These are phyloP conservation scores for Macquaria australasica DNA, from an alignment of 2,113 vertebrate genomes.

Conservation along the genomic window DNA sequence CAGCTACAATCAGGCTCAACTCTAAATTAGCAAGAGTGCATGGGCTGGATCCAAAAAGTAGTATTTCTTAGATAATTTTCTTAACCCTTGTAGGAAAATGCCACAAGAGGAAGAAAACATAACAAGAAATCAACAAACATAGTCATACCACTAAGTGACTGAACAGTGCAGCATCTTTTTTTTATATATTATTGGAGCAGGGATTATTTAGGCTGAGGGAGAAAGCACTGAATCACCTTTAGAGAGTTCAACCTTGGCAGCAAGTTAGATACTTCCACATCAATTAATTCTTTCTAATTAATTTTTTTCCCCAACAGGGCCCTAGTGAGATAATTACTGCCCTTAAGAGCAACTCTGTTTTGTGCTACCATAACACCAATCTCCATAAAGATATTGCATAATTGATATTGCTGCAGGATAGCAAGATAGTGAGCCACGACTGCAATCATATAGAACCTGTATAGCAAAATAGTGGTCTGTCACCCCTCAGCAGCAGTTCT, in stretches of 20 bases:
- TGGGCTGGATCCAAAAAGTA: background rate
- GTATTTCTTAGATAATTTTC: background rate
- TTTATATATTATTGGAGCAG: background rate
- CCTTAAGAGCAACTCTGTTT: constrained; percentile 46
- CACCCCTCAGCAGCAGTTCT: background rate
- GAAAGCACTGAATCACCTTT: constrained; percentile 29
- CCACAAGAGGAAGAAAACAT: background rate
- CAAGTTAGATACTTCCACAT: constrained; percentile 37
- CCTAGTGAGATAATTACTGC: constrained; percentile 44
- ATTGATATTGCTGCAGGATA: constrained; percentile 54
- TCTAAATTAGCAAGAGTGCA: background rate
- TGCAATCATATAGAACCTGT: background rate
- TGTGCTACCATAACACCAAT: constrained; percentile 48
- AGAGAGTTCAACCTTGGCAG: constrained; percentile 46
- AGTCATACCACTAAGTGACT: background rate
- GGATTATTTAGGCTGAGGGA: background rate
- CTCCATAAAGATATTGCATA: constrained; percentile 51
- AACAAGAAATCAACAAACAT: background rate
- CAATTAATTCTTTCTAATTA: constrained; percentile 62
- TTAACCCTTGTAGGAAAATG: constrained; percentile 4
- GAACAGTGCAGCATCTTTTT: background rate
- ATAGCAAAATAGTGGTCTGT: background rate
- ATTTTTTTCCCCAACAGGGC: constrained; percentile 10
- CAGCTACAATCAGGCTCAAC: background rate
- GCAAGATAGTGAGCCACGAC: constrained; percentile 4